Base-by-base conservation (phyloP, 2,113 vertebrate species). In the Falcunculus frontatus region DNA sequence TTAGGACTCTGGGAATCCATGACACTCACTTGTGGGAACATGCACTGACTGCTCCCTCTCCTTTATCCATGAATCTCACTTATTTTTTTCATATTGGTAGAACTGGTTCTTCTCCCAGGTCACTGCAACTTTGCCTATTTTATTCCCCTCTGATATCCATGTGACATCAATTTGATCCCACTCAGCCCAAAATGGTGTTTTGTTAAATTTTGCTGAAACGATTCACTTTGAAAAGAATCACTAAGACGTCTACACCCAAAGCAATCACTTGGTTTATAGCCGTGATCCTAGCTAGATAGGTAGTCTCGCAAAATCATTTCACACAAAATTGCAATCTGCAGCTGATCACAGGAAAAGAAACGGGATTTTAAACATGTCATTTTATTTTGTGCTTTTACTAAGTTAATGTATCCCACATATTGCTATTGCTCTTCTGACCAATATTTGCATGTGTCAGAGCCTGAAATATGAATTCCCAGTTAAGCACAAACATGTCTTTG, bases 341-440 rank as follows among this genome's bases (percentile, higher is more conserved):
- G 14, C 47, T 86, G 57, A 57, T 78, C 60, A 63, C 13, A 33
- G 27, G 10, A 22, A 67, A 82, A 65, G 5, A 49, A 68, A 39
- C 0, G 0, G 10, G 5, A 56, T 81, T 87, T 87, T 37, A 52
- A 81, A 72, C 7, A 50, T 32, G 3, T 1, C 0, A n/a, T 73
- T 64, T 13, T 44, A 64, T 73, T 69, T 78, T 70, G 9, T 84
- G 23, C 1, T 53, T 82, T 53, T 63, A 10, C 7, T 57, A 90
- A 65, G 2, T 18, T 53, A 56, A 30, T 78, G 3, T 26, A 39
- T 47, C 7, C 5, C 23, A 23, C 14, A 42, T 7, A 21, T 32
- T 33, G 30, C 6, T 81, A 19, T 65, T 69, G 8, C 16, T 55
- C 21, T 78, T 87, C 50, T 85, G 69, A 60, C 8, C 22, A 42